Conservation (phyloP, 2,888 invertebrate species). For the Tuta absoluta region DNA sequence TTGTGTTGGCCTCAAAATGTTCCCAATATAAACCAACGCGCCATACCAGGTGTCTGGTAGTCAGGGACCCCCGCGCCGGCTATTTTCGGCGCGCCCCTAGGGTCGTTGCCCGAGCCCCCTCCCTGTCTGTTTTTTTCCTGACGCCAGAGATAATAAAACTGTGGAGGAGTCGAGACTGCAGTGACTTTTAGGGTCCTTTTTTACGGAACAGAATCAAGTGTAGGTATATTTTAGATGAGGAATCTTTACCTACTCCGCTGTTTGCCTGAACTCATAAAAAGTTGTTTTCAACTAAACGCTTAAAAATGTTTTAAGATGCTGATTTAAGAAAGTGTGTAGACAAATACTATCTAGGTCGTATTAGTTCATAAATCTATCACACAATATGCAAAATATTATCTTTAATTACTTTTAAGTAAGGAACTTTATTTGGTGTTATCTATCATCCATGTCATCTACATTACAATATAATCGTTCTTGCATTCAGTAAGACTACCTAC, state of each 20-base stretch:
- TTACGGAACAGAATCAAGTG: not conserved
- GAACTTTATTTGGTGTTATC: too few species aligned
- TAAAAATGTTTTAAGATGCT: too few species aligned
- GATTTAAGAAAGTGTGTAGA: too few species aligned
- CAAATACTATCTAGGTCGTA: too few species aligned
- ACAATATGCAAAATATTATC: too few species aligned
- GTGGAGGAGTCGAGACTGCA: slow-evolving; percentile 17
- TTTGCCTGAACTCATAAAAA: too few species aligned
- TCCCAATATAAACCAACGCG: slow-evolving; percentile 38
- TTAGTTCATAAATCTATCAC: too few species aligned
- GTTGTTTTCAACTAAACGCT: too few species aligned
- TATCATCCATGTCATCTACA: not conserved
- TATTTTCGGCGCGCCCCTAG: slow-evolving; percentile 59
- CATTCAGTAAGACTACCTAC: not conserved
- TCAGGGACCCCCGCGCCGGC: slow-evolving; percentile 51
- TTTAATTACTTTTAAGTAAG: too few species aligned
- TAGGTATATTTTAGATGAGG: not conserved
- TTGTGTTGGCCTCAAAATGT: slow-evolving; percentile 37
- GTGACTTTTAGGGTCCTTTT: slow-evolving; percentile 1
- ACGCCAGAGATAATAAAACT: slow-evolving; percentile 19
- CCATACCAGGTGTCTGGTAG: slow-evolving; percentile 17
- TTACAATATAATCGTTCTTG: not conserved
- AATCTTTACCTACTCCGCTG: too few species aligned
- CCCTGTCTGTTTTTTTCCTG: slow-evolving; percentile 35
- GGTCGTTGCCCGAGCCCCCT: slow-evolving; percentile 50